Evolutionary conservation across 37 sponge, comb jelly and placozoan genomes (phyloP), one percentile per base, ranked within the genome.

Genomic region (Petrosia ficiformis): DNA sequence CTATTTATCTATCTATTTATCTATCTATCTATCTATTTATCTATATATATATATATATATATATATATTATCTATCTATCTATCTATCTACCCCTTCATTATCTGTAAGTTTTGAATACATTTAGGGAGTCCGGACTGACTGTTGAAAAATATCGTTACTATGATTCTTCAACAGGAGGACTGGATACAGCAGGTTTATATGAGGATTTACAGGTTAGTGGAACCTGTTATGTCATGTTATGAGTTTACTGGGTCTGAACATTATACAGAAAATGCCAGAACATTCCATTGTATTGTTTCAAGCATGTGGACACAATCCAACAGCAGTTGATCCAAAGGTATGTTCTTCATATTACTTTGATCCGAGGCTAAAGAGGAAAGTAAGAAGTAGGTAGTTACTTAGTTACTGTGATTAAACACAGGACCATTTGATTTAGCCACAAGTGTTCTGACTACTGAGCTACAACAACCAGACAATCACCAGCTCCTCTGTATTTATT

Each of bases 231-330:
- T 8, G 30, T 61, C 69, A 54, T 59, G 5, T 70, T 25, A 39
- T 59, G 8, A 40, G 19, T 38, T 19, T 48, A 19, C 8, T 48
- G 8, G 14, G 8, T 48, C 8, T 48, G 5, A n/a, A 3, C 22
- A 38, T 3, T 70, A 3, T 74, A 2, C 37, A 92, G 93, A 72
- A 33, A 61, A 43, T 94, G 0, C 92, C 92, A 2, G 90, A 93
- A 54, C 71, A 78, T 39, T 84, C 97, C 10, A 73, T 87, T 33
- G 87, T 97, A 22, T 65, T 97, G 63, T 68, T 97, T 21, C 97
- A 97, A 77, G 97, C 89, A 0, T 94, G 94, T 80, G 97, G 92
- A 1, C 97, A 97, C 90, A 97, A 97, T 65, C 97, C 97, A 25
- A 97, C 97, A 16, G 97, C 94, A 70, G 63, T 61, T 6, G 63